Conservation (phyloP, 35 echinoderm and acorn worm species). For the Antedon bifida region DNA sequence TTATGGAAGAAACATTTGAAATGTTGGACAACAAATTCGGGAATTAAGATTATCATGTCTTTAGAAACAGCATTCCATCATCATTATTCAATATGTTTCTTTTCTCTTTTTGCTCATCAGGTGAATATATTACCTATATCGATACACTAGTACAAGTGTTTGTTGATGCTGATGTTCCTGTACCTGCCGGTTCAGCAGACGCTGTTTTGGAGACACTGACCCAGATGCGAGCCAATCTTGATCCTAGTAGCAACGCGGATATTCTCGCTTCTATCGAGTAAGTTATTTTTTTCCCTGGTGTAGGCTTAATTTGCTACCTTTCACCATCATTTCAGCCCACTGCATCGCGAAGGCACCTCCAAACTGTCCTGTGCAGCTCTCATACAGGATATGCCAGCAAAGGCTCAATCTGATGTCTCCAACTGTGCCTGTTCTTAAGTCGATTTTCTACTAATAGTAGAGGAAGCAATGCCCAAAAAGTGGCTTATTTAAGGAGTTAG, state of each 20-base stretch:
- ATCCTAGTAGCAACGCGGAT: slow-evolving; percentile 24
- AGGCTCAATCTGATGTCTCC: too few relatives aligned
- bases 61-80: not conserved
- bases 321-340: too few relatives aligned
- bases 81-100: not conserved
- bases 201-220: slow-evolving; percentile 25
- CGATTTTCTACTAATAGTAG: too few relatives aligned
- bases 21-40: not conserved
- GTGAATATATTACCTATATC: slow-evolving; percentile 31
- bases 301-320: not conserved
- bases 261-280: slow-evolving; percentile 36
- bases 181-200: slow-evolving; percentile 6
- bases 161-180: slow-evolving; percentile 15
- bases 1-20: too few relatives aligned
- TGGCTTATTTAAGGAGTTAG: too few relatives aligned
- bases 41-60: not conserved
- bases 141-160: slow-evolving; percentile 46
- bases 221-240: slow-evolving; percentile 31
- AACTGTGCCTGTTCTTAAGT: too few relatives aligned
- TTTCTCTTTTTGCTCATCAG: slow-evolving; percentile 1
- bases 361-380: too few relatives aligned
- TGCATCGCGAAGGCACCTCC: too few relatives aligned
- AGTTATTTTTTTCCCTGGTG: slow-evolving; percentile 2
- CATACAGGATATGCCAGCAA: too few relatives aligned
- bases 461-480: too few relatives aligned